Evolutionary conservation across 2,797 vertebrate genomes (phyloP), one percentile per base, ranked within the genome.

Genomic region (Melanotaenia boesemani): DNA sequence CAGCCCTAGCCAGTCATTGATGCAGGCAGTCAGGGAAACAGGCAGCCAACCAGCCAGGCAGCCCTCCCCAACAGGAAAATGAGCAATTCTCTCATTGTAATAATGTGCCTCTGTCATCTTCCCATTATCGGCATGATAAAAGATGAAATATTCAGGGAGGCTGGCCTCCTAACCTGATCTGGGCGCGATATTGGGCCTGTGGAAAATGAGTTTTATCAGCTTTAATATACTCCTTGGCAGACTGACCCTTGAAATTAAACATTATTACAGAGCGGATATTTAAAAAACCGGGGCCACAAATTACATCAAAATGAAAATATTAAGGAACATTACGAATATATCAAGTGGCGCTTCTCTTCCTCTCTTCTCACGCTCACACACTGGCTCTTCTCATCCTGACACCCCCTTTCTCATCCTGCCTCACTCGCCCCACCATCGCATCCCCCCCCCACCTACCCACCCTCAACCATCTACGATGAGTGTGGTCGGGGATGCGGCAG

Each of bases 201-300:
- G 97, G 96, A 99, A 99, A 99, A 99, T 98, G 97, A 99, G 97
- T 98, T 99, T 99, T 98, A 98, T 98, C 96, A 97, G 97, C 97
- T 98, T 98, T 99, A 99, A 99, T 99, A 99, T 98, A 98, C 97
- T 99, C 96, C 97, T 97, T 97, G 97, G 96, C 92, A 96, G 97
- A 98, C 96, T 99, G 97, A 99, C 97, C 97, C 97, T 97, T 98
- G 97, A 99, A 99, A 99, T 99, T 99, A 98, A 98, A 99, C 98
- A 99, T 99, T 99, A 99, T 99, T 99, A 99, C 97, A 98, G 96
- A 98, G 97, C 96, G 96, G 98, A 99, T 99, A 99, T 99, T 99
- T 99, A 98, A 99, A 98, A 99, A 99, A 97, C 96, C 94, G 95
- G 95, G 96, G 95, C 97, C 93, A 90, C 97, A 99, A 99, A 99